Evolutionary conservation across 1,140 invertebrate species (phyloP), one percentile per base, ranked within the genome.

Genomic region (Schlechtendalia chinensis): DNA sequence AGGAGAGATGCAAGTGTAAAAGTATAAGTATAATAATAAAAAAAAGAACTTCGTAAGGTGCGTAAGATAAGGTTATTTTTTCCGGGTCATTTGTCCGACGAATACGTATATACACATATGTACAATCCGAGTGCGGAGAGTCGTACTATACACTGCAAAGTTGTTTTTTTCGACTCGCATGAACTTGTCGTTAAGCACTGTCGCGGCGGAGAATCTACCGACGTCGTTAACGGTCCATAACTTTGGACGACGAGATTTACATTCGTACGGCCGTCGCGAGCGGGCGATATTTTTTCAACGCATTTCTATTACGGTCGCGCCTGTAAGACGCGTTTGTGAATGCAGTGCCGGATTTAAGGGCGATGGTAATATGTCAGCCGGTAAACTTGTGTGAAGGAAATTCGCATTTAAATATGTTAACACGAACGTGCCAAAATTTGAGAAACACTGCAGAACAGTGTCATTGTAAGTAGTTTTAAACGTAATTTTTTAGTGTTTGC

Each of bases 141-240:
- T 58, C 19, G 17, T 75, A 5, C 14, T 39, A 3, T 16, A 45
- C 22, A 50, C 59, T n/a, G 39, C 14, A 27, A 63, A 63, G n/a
- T 79, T 63, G 32, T 79, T 79, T 77, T n/a, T 39, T 79, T 50
- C 32, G 61, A 61, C 58, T 63, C 59, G 12, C 39, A 63, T 63
- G 58, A 63, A 61, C 56, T 63, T 63, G 54, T 77, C 56, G 74
- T 77, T 77, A 77, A 61, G 75, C 39, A 50, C 58, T 61, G 56
- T 27, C 32, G 17, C 19, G 22, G 58, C 22, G 45, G 39, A 79
- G 61, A 63, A 79, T 79, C 58, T 79, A 79, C 75, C 45, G 56
- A 63, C 14, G 58, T 79, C 58, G 58, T 79, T 79, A 79, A 79
- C 45, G 75, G 75, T 63, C 75, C 75, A 63, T 63, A 79, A 79